Evolutionary conservation across 2,888 invertebrate species (phyloP), one percentile per base, ranked within the genome.

Genomic region (Andrena bucephala): DNA sequence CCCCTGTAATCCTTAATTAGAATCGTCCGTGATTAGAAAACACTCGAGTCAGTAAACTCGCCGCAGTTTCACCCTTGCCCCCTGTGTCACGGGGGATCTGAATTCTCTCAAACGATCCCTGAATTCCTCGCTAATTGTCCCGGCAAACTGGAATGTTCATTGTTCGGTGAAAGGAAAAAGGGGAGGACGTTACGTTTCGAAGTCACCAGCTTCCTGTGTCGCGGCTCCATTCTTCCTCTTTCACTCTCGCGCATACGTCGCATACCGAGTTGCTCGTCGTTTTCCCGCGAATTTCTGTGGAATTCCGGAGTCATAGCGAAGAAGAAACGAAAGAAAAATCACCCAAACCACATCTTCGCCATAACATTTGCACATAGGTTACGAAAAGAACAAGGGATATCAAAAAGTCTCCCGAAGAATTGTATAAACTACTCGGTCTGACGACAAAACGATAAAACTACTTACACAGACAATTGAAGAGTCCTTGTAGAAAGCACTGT

Each of bases 41-140:
- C n/a, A n/a, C 52, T 63, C n/a, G 7, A 52, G 27, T 33, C 13
- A 42, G 33, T 67, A 68, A 50, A 68, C 29, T 52, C 42, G 29
- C 60, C 63, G 70, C 52, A 52, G 66, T 80, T 60, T 72, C 70
- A 78, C 59, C 78, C 63, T 78, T 73, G 54, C 79, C 68, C 68
- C 54, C 48, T 63, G 78, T 59, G 78, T 59, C 63, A 59, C 42
- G 6, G 48, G 20, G 63, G 54, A 63, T 73, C 72, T 59, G 70
- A 81, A 81, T 85, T 83, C 83, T 82, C 75, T 31, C 57, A 74
- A 77, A 77, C 85, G 85, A 85, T 88, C 85, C 73, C 65, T 54
- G 79, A 82, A 90, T 90, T 86, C 87, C 75, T 77, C 33, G 81
- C 87, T 90, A 90, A 90, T 90, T 89, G 89, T 86, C 66, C 81